Percentiles rank a stretch among this genome's conserved stretches.
phyloP scores from a whole-genome alignment of 2,113 vertebrate genomes.

The Typhlomys cinereus region DNA sequence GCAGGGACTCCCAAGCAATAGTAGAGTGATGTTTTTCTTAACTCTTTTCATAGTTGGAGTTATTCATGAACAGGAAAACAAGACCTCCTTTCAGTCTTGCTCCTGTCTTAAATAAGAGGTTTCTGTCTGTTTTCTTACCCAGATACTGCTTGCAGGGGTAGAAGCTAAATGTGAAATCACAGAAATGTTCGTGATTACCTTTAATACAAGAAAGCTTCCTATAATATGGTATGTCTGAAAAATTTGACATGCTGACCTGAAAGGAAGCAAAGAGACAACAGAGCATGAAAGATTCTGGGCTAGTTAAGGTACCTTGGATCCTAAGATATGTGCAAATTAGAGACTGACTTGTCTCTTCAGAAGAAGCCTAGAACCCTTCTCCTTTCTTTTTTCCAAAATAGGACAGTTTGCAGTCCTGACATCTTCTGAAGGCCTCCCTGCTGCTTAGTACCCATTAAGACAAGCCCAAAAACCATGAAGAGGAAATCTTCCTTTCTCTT shows the following conservation, averaged over 20 bases:
- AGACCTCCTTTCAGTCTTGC: no score
- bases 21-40: no score
- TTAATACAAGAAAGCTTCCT: neutral
- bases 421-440: neutral
- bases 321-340: neutral
- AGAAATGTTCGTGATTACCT: neutral
- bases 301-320: neutral
- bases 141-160: neutral
- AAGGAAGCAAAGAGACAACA: conserved; percentile 1
- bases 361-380: neutral
- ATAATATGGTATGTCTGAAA: neutral
- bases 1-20: no score
- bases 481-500: conserved; percentile 7
- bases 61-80: no score
- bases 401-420: neutral
- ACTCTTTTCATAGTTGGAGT: no score
- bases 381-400: neutral
- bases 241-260: neutral
- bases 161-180: conserved; percentile 2
- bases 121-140: neutral
- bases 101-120: neutral
- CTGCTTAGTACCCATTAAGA: neutral
- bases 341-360: neutral
- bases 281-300: neutral
- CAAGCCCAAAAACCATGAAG: conserved; percentile 21